Evolutionary conservation across 2,888 invertebrate genomes (phyloP).

Genomic region (Digitonthophagus gazella): DNA sequence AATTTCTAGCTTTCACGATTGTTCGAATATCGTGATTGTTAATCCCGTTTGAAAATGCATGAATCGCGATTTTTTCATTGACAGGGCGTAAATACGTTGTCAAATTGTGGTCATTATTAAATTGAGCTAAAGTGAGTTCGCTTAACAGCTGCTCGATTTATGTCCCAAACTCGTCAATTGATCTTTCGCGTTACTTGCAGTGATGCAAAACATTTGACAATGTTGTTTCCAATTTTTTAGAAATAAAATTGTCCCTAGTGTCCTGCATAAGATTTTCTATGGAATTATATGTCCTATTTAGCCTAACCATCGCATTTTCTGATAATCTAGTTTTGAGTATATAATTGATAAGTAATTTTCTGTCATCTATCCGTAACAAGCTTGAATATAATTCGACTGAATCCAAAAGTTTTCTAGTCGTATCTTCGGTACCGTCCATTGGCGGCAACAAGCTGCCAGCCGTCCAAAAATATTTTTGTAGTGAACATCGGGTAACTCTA

Average conservation of each 20-base stretch:
- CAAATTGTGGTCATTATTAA: neutral
- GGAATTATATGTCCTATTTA: neutral
- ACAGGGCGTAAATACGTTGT: neutral
- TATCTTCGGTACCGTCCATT: constrained; percentile 2
- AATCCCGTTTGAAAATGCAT: neutral
- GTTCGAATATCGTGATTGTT: neutral
- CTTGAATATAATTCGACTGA: neutral
- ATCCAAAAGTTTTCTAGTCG: neutral
- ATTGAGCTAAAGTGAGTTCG: neutral
- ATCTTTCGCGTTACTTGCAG: no score
- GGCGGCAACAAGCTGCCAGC: neutral
- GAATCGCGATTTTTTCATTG: constrained; percentile 9
- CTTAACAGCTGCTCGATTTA: neutral
- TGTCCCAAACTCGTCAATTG: no score
- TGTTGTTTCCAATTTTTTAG: neutral
- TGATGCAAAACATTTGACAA: neutral
- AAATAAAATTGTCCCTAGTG: neutral
- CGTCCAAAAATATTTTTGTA: no score
- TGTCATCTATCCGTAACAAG: neutral
- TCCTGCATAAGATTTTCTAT: neutral
- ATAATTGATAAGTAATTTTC: neutral
- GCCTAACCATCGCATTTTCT: neutral
- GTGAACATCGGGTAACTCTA: no score
- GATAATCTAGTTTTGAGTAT: constrained; percentile 1
- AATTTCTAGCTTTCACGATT: neutral